phyloP scores from a whole-genome alignment of 2,888 invertebrate species.

The Drosophila incognita region DNA sequence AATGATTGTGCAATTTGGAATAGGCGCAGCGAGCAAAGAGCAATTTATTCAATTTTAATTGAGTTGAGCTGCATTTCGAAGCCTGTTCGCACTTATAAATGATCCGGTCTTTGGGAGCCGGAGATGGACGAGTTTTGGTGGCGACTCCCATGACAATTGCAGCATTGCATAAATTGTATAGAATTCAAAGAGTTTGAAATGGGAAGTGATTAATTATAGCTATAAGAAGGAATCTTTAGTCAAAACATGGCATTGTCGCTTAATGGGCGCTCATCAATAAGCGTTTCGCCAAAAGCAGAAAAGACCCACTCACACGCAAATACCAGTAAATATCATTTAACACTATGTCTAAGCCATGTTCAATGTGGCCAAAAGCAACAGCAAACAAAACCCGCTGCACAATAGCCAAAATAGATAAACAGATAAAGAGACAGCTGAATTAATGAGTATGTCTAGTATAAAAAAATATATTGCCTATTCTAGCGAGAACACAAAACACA shows the following conservation, averaged over 20 bases:
- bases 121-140: conserved; percentile 20
- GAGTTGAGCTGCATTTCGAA: conserved; percentile 39
- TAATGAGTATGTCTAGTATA: conserved; percentile 47
- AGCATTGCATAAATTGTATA: conserved; percentile 24
- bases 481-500: conserved; percentile 19
- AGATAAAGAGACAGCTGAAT: conserved; percentile 53
- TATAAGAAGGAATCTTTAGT: conserved; percentile 54
- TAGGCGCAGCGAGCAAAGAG: conserved; percentile 14
- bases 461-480: conserved; percentile 52
- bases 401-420: conserved; percentile 33
- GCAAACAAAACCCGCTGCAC: conserved; percentile 50
- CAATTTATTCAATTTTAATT: conserved; percentile 57
- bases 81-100: conserved; percentile 44
- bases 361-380: conserved; percentile 35
- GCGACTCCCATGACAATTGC: conserved; percentile 53
- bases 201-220: conserved; percentile 52
- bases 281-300: conserved; percentile 32
- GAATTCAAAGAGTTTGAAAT: conserved; percentile 56
- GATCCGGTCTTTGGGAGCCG: conserved; percentile 1
- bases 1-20: conserved; percentile 59
- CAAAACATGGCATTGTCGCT: conserved; percentile 63
- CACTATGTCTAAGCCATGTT: conserved; percentile 25
- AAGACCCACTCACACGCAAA: conserved; percentile 27
- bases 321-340: conserved; percentile 14
- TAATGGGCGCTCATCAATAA: conserved; percentile 66